Evolutionary conservation across 2,113 vertebrate species (phyloP).

Genomic region (Verasper variegatus): DNA sequence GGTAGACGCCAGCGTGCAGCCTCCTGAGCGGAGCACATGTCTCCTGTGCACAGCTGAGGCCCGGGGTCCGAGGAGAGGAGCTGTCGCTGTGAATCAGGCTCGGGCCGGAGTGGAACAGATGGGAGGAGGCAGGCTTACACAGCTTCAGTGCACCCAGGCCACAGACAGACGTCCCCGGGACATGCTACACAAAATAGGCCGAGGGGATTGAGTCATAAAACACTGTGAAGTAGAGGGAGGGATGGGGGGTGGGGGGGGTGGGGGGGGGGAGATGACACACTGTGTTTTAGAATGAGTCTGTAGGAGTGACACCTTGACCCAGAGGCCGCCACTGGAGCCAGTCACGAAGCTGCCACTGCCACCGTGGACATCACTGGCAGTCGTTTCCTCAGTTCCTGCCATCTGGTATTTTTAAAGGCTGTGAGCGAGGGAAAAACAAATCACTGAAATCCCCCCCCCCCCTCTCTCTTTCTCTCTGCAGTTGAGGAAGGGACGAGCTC

Average conservation of each 20-base stretch:
- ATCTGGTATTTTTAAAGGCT: slow-evolving; percentile 42
- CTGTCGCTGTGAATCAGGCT: too few relatives aligned
- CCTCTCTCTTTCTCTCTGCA: slow-evolving; percentile 44
- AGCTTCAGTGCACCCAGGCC: too few relatives aligned
- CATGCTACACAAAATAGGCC: slow-evolving; percentile 38
- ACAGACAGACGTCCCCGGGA: slow-evolving; percentile 37
- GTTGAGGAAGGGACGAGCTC: slow-evolving; percentile 41
- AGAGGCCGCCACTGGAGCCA: not conserved
- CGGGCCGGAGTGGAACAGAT: slow-evolving; percentile 57
- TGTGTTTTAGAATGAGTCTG: not conserved
- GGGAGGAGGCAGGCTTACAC: slow-evolving; percentile 52
- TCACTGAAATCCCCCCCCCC: slow-evolving; percentile 38
- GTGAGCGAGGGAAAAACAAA: slow-evolving; percentile 46
- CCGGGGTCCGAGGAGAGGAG: too few relatives aligned
- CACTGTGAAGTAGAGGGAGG: not conserved
- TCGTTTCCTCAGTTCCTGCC: not conserved
- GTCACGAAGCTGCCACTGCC: slow-evolving; percentile 10
- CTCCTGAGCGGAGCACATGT: too few relatives aligned
- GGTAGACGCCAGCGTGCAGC: too few relatives aligned
- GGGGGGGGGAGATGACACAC: not conserved
- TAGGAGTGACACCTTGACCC: slow-evolving; percentile 11
- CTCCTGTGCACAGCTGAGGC: too few relatives aligned
- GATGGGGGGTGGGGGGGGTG: not conserved
- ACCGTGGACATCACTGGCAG: not conserved
- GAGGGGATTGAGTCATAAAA: slow-evolving; percentile 59